These are phyloP conservation scores for Cistogaster globosa DNA, from an alignment of 2,888 invertebrate genomes.

Conservation along the genomic window DNA sequence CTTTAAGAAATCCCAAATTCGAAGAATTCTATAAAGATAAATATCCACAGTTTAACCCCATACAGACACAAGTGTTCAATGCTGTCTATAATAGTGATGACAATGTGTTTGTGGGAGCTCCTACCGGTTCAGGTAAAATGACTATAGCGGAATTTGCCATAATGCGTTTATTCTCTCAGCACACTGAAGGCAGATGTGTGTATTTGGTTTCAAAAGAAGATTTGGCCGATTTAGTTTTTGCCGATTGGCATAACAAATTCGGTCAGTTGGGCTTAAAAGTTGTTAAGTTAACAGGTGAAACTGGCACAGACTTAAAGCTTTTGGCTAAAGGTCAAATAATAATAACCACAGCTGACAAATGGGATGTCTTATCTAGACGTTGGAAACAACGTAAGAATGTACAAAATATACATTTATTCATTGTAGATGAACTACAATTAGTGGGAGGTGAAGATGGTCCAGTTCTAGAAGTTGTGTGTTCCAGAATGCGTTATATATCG, in stretches of 20 bases:
- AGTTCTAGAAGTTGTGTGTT: constrained; percentile 96
- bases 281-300: constrained; percentile 97
- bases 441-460: constrained; percentile 96
- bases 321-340: constrained; percentile 97
- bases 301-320: constrained; percentile 97
- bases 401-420: constrained; percentile 97
- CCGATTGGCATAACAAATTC: constrained; percentile 96
- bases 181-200: constrained; percentile 92
- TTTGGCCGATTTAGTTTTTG: constrained; percentile 93
- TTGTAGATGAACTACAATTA: constrained; percentile 97
- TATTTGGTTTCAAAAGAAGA: constrained; percentile 97
- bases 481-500: constrained; percentile 96
- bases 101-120: constrained; percentile 97
- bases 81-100: constrained; percentile 99
- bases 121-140: constrained; percentile 96
- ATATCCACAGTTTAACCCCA: constrained; percentile 98
- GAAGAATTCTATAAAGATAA: constrained; percentile 93
- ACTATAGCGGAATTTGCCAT: constrained; percentile 98
- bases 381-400: constrained; percentile 99
- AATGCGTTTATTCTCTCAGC: constrained; percentile 90
- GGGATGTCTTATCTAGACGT: constrained; percentile 98
- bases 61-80: constrained; percentile 99
- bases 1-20: constrained; percentile 92
- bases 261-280: constrained; percentile 90
- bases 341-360: constrained; percentile 98